Percentiles rank a stretch among this genome's conserved stretches.
These are phyloP conservation scores for Maccullochella peelii DNA, from an alignment of 2,113 vertebrate genomes.

Conservation along the genomic window DNA sequence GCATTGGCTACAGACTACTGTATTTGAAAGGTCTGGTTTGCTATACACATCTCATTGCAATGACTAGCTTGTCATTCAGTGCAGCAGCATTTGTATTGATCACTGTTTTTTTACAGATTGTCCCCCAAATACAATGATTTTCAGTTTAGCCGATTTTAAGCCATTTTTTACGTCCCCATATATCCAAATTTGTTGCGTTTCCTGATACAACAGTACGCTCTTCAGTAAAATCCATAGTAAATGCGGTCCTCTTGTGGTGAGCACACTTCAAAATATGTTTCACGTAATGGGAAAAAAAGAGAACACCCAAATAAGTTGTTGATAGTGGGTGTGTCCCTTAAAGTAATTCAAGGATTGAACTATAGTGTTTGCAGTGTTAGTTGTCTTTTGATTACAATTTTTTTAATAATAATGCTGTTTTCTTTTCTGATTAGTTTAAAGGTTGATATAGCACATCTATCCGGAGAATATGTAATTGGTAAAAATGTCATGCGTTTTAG, in stretches of 20 bases:
- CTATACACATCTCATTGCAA: neutral
- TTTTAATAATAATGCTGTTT: neutral
- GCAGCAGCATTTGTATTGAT: neutral
- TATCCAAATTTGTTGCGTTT: neutral
- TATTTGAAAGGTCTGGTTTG: neutral
- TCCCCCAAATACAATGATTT: neutral
- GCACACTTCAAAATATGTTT: neutral
- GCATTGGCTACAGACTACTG: no score
- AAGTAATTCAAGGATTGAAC: no score
- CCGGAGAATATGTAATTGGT: neutral
- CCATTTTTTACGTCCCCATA: no score
- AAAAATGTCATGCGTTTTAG: neutral
- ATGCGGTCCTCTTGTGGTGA: neutral
- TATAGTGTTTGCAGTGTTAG: no score
- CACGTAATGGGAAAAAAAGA: neutral
- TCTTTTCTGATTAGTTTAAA: neutral
- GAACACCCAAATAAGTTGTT: no score
- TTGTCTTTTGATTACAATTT: no score
- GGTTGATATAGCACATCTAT: neutral
- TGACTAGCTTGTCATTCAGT: neutral
- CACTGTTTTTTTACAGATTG: neutral
- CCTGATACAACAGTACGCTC: neutral
- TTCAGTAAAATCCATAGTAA: neutral
- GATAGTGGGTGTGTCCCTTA: no score
- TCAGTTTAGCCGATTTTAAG: neutral